These are phyloP conservation scores for Hippotragus niger DNA, from an alignment of 2,113 vertebrate species.

Conservation along the genomic window DNA sequence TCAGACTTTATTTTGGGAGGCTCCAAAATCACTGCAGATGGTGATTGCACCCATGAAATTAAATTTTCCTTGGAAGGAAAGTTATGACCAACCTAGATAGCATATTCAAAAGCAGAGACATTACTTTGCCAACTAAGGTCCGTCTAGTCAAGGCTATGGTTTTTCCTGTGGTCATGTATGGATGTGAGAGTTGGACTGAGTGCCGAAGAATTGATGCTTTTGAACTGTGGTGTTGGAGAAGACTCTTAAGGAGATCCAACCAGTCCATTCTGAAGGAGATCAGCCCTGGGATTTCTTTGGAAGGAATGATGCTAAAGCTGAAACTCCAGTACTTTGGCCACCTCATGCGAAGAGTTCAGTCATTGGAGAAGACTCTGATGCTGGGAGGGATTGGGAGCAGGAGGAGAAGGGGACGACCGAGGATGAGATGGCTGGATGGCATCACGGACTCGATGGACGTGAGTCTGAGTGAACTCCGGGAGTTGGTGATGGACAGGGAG, in stretches of 20 bases:
- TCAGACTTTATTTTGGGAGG: not conserved
- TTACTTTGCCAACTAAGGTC: not conserved
- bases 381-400: not conserved
- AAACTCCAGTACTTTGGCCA: not conserved
- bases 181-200: not conserved
- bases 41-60: not conserved
- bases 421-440: not conserved
- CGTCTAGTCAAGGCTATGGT: not conserved
- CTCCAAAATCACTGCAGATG: not conserved
- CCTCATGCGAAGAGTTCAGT: not conserved
- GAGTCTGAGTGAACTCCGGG: not conserved
- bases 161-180: not conserved
- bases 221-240: not conserved
- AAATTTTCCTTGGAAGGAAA: not conserved
- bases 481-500: not conserved
- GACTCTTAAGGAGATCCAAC: not conserved
- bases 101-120: not conserved
- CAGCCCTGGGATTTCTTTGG: not conserved
- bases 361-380: too few relatives aligned
- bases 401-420: not conserved
- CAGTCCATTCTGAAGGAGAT: not conserved
- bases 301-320: not conserved
- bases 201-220: not conserved
- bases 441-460: not conserved
- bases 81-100: not conserved